Base-by-base conservation (phyloP, 2,797 vertebrate species). In the Mus spretus region DNA sequence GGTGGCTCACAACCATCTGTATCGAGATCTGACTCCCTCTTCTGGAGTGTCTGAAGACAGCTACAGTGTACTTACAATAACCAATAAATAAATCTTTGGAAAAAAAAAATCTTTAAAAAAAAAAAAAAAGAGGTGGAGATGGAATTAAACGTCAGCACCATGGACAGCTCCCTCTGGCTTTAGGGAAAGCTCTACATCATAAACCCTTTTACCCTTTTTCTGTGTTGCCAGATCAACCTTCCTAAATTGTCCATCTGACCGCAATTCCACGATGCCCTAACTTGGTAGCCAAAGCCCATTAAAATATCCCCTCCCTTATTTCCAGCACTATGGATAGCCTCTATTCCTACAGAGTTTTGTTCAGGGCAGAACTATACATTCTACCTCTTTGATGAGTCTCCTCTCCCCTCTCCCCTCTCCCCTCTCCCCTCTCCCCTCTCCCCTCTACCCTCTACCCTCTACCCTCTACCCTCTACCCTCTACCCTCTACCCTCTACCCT, bases 121-220 rank as follows among this genome's bases (percentile, higher is more conserved):
- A n/a, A n/a, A n/a, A n/a, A n/a, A n/a, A n/a, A 47, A 63, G 20
- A 86, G 26, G 3, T 70, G 24, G 19, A 61, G 9, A 34, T 11
- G 19, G 55, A 53, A 67, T 2, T 67, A 63, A 12, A 1, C 19
- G 10, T 91, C 83, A 97, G 83, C 44, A 97, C 91, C 84, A 74
- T 1, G 83, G 79, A 96, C 83, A 97, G 91, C 86, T 28, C 24
- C 53, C 19, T 1, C 4, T 90, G 77, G 3, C 1, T 40, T 14
- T 74, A 12, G n/a, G 20, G 86, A 78, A 65, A 92, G 47, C 50
- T 22, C 20, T 53, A 80, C 40, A 75, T 63, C 40, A 88, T 26
- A 63, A 87, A 34, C 50, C 15, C 61, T 55, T n/a, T 34, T 53
- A 6, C n/a, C 40, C 55, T 89, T 26, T 83, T 40, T n/a, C 31